Base-by-base conservation (phyloP, 2,113 vertebrate species). In the Etheostoma cragini region DNA sequence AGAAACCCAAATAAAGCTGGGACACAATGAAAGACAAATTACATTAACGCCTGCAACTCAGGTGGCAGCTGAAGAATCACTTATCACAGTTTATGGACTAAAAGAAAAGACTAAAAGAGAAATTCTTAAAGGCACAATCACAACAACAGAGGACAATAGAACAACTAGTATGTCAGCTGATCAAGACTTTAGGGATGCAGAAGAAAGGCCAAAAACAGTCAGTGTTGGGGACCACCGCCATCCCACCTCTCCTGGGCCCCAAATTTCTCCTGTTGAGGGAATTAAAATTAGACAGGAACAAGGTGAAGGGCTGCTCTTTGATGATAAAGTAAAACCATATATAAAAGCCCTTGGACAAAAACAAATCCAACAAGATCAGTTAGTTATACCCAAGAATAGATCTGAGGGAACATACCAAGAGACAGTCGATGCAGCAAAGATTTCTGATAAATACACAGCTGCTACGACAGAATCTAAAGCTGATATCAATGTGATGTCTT, bases 381-480 rank as follows among this genome's bases (percentile, higher is more conserved):
- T 67, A n/a, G 21, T 53, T 61, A 14, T 5, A 22, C 54, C 47
- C 16, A 2, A 0, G 8, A 6, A 69, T 3, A 52, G 3, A 45
- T 5, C 3, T 58, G 33, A 45, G 19, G 63, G 66, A 57, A 65
- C 24, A 1, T 21, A 30, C 26, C 8, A 68, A 54, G 21, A 58
- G 24, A 24, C 6, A 6, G 12, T 15, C 3, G 17, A 30, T 16
- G 14, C 72, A 17, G 8, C 19, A 0, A 67, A 53, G 22, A 35
- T 17, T 21, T 54, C 63, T 10, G 24, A 57, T 26, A 52, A 74
- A 69, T 16, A 22, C 45, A 65, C 67, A 81, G 6, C 38, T 30
- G 15, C 6, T 24, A 14, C 5, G 4, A 16, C 19, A 60, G 24
- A 63, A 22, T 13, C 30, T 26, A 26, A 53, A n/a, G 15, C 46